Conservation (phyloP, 1,140 invertebrate species). For the Mylabris phalerata region DNA sequence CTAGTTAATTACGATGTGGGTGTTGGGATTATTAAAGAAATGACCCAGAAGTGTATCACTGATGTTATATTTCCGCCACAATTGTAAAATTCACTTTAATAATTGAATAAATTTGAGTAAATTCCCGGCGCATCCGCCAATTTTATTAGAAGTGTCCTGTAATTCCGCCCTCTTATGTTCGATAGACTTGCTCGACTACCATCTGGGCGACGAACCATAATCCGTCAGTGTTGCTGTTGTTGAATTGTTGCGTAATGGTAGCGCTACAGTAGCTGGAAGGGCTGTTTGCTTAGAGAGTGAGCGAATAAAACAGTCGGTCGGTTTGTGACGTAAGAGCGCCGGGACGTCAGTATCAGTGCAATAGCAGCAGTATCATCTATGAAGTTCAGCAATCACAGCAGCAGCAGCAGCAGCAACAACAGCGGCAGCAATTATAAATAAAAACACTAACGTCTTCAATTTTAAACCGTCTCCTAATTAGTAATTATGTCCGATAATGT, state of each 20-base stretch:
- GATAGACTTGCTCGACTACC: too few relatives aligned
- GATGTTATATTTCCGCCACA: neutral
- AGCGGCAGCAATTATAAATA: neutral
- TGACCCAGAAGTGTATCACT: neutral
- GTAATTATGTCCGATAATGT: neutral
- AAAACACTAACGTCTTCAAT: neutral
- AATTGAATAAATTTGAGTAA: too few relatives aligned
- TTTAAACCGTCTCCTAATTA: neutral
- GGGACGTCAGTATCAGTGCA: constrained; percentile 25
- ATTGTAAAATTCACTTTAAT: too few relatives aligned
- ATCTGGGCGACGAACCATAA: too few relatives aligned
- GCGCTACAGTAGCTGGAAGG: too few relatives aligned
- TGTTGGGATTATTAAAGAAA: neutral
- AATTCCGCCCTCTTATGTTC: too few relatives aligned
- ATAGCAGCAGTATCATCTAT: constrained; percentile 15
- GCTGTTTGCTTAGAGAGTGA: too few relatives aligned
- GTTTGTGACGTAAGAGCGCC: constrained; percentile 23
- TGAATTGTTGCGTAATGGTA: too few relatives aligned
- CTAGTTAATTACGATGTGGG: neutral
- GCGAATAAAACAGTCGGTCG: too few relatives aligned
- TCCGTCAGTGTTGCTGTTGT: too few relatives aligned
- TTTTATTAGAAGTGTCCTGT: too few relatives aligned
- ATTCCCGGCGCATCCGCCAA: too few relatives aligned
- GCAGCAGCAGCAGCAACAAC: neutral
- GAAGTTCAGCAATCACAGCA: constrained; percentile 15